These are phyloP conservation scores for Pristionchus japonicus DNA, from an alignment of 2,888 invertebrate species.

Conservation along the genomic window DNA sequence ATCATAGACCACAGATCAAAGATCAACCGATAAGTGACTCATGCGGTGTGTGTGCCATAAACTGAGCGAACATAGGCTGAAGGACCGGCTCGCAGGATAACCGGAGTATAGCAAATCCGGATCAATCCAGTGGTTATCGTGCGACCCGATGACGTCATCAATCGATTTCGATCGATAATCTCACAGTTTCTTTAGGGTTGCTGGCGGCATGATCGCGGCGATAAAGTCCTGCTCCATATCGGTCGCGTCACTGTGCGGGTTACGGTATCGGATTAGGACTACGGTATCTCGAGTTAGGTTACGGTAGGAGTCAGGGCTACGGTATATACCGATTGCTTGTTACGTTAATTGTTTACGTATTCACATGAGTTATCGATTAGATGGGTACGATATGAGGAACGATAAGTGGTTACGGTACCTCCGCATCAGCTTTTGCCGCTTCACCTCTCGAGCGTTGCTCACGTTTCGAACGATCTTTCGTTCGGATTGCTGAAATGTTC, in stretches of 20 bases:
- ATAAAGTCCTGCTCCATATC: slow-evolving; percentile 34
- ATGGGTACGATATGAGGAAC: slow-evolving; percentile 4
- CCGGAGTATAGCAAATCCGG: not conserved
- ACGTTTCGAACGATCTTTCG: not conserved
- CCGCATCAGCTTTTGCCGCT: slow-evolving; percentile 71
- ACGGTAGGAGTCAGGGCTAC: not conserved
- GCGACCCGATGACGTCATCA: not conserved
- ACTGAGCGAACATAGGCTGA: not conserved
- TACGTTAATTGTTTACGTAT: no score
- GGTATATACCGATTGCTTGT: not conserved
- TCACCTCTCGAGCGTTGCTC: slow-evolving; percentile 63
- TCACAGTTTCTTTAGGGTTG: slow-evolving; percentile 35
- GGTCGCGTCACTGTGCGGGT: slow-evolving; percentile 17
- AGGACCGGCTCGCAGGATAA: not conserved
- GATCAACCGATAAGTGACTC: not conserved
- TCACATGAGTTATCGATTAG: no score
- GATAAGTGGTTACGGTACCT: slow-evolving; percentile 55
- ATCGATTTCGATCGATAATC: slow-evolving; percentile 12
- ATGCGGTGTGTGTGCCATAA: not conserved
- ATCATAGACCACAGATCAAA: not conserved
- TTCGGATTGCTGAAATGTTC: slow-evolving; percentile 13
- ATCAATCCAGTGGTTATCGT: not conserved
- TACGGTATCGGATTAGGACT: slow-evolving; percentile 13
- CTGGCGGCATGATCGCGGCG: not conserved
- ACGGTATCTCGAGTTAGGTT: not conserved